Evolutionary conservation across 1,140 invertebrate genomes (phyloP).

Genomic region (Leucophenga varia): DNA sequence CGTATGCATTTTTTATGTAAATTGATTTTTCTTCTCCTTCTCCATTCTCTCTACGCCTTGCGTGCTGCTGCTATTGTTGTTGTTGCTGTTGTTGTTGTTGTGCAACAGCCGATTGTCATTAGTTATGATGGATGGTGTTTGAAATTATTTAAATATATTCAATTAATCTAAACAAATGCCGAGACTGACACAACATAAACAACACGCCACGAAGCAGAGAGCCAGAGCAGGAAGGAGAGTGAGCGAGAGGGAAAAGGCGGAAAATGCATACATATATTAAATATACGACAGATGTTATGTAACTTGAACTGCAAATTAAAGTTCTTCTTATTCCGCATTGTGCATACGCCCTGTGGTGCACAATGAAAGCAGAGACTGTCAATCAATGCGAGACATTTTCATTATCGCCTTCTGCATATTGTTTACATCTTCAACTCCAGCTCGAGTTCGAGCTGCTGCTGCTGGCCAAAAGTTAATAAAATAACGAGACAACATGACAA

Average conservation of each 20-base stretch:
- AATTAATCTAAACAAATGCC: slow-evolving; percentile 36
- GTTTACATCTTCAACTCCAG: not conserved
- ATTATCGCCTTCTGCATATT: slow-evolving; percentile 12
- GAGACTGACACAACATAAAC: slow-evolving; percentile 30
- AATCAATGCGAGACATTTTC: slow-evolving; percentile 19
- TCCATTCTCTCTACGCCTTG: not conserved
- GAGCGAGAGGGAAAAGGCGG: too few species aligned
- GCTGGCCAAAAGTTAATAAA: slow-evolving; percentile 35
- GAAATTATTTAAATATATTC: slow-evolving; percentile 51
- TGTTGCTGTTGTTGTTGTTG: slow-evolving; percentile 3
- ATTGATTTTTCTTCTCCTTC: slow-evolving; percentile 45
- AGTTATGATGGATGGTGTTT: slow-evolving; percentile 44
- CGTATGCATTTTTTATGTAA: slow-evolving; percentile 50
- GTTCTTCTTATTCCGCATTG: slow-evolving; percentile 8
- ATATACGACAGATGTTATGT: too few species aligned
- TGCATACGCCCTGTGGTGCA: slow-evolving; percentile 18
- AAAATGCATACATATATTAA: too few species aligned
- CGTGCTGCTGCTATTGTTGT: not conserved
- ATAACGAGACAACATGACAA: slow-evolving; percentile 30
- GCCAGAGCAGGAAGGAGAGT: not conserved
- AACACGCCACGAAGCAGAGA: too few species aligned
- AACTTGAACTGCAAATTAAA: too few species aligned
- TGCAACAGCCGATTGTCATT: slow-evolving; percentile 31
- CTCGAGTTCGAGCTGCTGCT: too few species aligned
- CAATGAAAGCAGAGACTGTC: slow-evolving; percentile 5